Base-by-base conservation (phyloP, 2,113 vertebrate genomes). In the Candoia aspera region DNA sequence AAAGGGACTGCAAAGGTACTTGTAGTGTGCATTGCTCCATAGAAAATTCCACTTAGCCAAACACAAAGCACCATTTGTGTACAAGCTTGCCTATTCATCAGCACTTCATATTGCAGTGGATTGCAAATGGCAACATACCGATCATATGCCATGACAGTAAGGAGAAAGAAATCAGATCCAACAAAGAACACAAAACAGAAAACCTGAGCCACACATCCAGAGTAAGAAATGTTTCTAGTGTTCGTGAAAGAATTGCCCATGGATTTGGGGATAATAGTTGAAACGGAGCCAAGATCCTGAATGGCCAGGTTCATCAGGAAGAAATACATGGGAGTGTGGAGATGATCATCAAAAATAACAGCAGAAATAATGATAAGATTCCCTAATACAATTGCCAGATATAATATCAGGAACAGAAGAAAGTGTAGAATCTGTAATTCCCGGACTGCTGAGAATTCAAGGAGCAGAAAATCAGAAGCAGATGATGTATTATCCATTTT, bases 141-240 rank as follows among this genome's bases (percentile, higher is more conserved):
- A n/a, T 86, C 84, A 55, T n/a, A 86, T 26, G 84, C 49, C 84
- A 86, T 86, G 84, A 86, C 84, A n/a, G 84, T 86, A 8, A 86
- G 84, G 8, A 86, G 84, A 29, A 17, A 86, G 13, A 29, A 86
- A 54, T 86, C 46, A 86, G 84, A 86, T 79, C 19, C 68, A 79
- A 37, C 68, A 79, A 79, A 79, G 68, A 33, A 79, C 37, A 79
- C 15, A 79, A 79, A 79, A 37, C 68, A 79, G 68, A 79, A 79
- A 79, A 79, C 15, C 33, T 79, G 68, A 19, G 15, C 33, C 15
- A 37, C 68, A 79, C 68, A 79, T 37, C 33, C 68, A 19, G 33
- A 19, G 15, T 79, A 79, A 79, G n/a, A 79, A 79, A 79, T 79
- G 33, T 79, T 79, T 79, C n/a, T 79, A 79, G 68, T 37, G 68